These are phyloP conservation scores for Dendroctonus ponderosae DNA, from an alignment of 1,140 invertebrate genomes.

Conservation along the genomic window DNA sequence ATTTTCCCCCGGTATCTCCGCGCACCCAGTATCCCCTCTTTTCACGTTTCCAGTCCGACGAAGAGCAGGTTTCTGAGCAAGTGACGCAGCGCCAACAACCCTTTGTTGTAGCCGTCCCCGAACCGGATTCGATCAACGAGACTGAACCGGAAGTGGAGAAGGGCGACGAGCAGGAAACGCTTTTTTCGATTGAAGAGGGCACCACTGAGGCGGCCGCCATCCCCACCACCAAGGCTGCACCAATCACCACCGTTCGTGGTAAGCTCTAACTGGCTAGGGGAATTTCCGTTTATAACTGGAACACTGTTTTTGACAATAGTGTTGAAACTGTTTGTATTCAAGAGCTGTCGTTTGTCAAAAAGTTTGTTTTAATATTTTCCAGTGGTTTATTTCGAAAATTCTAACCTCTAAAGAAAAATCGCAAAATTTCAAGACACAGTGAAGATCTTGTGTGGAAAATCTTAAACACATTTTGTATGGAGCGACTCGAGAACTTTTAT, in stretches of 20 bases:
- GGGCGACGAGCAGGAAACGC: constrained; percentile 21
- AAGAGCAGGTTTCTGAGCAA: constrained; percentile 2
- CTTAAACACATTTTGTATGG: too few species aligned
- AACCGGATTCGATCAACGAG: constrained; percentile 25
- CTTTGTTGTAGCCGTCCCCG: neutral
- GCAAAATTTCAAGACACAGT: too few species aligned
- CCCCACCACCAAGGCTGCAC: constrained; percentile 1
- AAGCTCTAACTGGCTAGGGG: too few species aligned
- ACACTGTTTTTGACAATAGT: too few species aligned
- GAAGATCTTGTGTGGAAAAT: too few species aligned
- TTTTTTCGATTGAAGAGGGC: constrained; percentile 17
- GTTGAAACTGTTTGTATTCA: too few species aligned
- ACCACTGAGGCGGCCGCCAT: constrained; percentile 16
- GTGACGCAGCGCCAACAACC: constrained; percentile 16
- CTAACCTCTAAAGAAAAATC: too few species aligned
- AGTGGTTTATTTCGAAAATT: too few species aligned
- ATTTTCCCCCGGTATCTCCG: neutral
- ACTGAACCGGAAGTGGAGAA: constrained; percentile 16
- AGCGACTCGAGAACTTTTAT: too few species aligned
- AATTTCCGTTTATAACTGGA: too few species aligned
- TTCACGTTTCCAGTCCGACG: neutral
- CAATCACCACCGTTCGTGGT: neutral
- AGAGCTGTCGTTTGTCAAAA: too few species aligned
- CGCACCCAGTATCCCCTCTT: neutral
- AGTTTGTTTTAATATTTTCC: too few species aligned